A percentile compares a stretch with the other conserved stretches of the same genome.
Evolutionary conservation across 1,140 invertebrate species (phyloP).

Genomic region (Formica exsecta): DNA sequence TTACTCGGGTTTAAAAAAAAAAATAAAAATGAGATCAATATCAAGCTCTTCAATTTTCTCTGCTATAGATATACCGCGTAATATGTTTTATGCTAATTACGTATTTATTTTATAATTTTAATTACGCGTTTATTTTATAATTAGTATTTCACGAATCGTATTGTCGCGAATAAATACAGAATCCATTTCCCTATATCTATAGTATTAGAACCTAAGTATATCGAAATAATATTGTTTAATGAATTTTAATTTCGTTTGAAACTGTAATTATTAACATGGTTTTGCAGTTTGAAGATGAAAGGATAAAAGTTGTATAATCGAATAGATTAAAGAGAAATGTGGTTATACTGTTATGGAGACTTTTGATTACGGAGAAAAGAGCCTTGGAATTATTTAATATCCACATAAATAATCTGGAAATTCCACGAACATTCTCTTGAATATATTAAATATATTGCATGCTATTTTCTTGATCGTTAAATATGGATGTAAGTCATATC

Average conservation of each 20-base stretch:
- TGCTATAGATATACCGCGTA: background rate
- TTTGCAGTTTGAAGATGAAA: background rate
- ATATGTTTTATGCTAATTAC: background rate
- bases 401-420: background rate
- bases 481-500: background rate
- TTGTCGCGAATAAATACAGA: background rate
- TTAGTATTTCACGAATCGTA: background rate
- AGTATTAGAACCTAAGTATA: background rate
- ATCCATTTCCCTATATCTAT: background rate
- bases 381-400: conserved; percentile 28
- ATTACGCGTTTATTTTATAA: too few species aligned
- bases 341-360: background rate
- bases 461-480: background rate
- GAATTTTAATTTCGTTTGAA: background rate
- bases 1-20: background rate
- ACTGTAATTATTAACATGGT: background rate
- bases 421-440: background rate
- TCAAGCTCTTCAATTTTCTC: conserved; percentile 3
- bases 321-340: background rate
- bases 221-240: background rate
- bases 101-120: background rate
- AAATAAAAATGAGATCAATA: background rate
- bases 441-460: conserved; percentile 21
- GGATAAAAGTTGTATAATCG: conserved; percentile 24
- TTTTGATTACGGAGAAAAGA: background rate